These are phyloP conservation scores for Acanthochromis polyacanthus DNA, from an alignment of 2,113 vertebrate genomes.

Conservation along the genomic window DNA sequence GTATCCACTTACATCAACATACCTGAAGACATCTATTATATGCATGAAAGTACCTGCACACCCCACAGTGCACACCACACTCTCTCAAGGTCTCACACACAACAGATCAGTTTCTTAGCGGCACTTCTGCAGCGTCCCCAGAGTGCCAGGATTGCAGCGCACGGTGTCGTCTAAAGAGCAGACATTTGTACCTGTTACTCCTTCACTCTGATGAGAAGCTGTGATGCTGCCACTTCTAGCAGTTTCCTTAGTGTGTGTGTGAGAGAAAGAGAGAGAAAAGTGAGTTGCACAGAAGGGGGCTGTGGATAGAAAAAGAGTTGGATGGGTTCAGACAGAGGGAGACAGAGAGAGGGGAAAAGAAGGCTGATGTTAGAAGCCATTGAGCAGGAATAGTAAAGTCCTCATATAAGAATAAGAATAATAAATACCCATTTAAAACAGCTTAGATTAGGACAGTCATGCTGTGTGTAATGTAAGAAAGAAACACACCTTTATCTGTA, in stretches of 20 bases:
- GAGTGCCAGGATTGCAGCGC: conserved; percentile 53
- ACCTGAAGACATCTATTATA: conserved; percentile 13
- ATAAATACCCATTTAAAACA: not conserved
- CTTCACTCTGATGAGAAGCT: conserved; percentile 50
- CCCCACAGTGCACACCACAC: not conserved
- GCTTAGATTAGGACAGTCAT: not conserved
- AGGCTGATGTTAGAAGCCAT: not conserved
- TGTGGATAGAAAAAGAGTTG: conserved; percentile 26
- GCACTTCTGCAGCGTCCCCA: conserved; percentile 48
- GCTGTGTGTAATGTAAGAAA: not conserved
- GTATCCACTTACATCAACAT: not conserved
- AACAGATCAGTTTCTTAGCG: conserved; percentile 46
- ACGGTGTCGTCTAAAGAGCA: conserved; percentile 54
- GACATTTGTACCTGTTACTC: conserved; percentile 62
- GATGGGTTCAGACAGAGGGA: conserved; percentile 54
- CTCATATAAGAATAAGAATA: not conserved
- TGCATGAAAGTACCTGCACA: conserved; percentile 7
- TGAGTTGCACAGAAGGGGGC: conserved; percentile 16
- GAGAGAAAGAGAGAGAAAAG: not conserved
- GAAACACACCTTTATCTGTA: not conserved
- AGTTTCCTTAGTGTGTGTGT: not conserved
- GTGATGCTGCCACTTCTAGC: conserved; percentile 47
- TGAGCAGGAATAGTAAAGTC: not conserved
- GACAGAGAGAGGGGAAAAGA: conserved; percentile 43
- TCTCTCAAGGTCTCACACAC: conserved; percentile 16